Percentiles rank a stretch among this genome's conserved stretches.
Evolutionary conservation across 1,140 invertebrate species (phyloP).

Genomic region (Drosophila bipectinata): DNA sequence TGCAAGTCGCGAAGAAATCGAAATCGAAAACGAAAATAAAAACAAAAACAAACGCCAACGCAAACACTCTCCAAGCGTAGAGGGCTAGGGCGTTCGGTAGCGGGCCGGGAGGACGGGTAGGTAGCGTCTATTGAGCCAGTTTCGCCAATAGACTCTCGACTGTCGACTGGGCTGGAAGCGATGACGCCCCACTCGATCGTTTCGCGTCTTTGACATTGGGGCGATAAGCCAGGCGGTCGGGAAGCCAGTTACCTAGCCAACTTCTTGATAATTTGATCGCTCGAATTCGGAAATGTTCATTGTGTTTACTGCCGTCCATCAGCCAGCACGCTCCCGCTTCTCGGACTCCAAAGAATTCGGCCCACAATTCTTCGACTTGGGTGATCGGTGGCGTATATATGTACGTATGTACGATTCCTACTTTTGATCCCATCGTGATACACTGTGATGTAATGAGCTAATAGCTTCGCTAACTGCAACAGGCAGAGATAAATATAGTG

Average conservation of each 20-base stretch:
- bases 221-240: slow-evolving; percentile 31
- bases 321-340: slow-evolving; percentile 13
- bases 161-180: slow-evolving; percentile 21
- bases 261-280: slow-evolving; percentile 39
- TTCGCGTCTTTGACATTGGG: slow-evolving; percentile 27
- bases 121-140: slow-evolving; percentile 39
- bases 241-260: slow-evolving; percentile 37
- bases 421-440: slow-evolving; percentile 5
- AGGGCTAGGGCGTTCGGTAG: slow-evolving; percentile 12
- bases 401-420: slow-evolving; percentile 4
- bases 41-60: slow-evolving; percentile 57
- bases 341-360: background rate
- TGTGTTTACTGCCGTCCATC: slow-evolving; percentile 12
- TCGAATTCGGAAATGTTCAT: slow-evolving; percentile 27
- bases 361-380: background rate
- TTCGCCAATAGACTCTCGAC: slow-evolving; percentile 34
- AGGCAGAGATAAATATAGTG: slow-evolving; percentile 18
- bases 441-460: slow-evolving; percentile 58
- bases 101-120: slow-evolving; percentile 3
- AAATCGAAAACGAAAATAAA: slow-evolving; percentile 42
- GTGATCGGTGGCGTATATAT: slow-evolving; percentile 52
- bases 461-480: slow-evolving; percentile 34
- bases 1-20: slow-evolving; percentile 15
- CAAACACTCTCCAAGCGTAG: slow-evolving; percentile 1
- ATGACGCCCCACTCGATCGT: slow-evolving; percentile 34